These are phyloP conservation scores for Endotricha flammealis DNA, from an alignment of 2,888 invertebrate genomes.

Conservation along the genomic window DNA sequence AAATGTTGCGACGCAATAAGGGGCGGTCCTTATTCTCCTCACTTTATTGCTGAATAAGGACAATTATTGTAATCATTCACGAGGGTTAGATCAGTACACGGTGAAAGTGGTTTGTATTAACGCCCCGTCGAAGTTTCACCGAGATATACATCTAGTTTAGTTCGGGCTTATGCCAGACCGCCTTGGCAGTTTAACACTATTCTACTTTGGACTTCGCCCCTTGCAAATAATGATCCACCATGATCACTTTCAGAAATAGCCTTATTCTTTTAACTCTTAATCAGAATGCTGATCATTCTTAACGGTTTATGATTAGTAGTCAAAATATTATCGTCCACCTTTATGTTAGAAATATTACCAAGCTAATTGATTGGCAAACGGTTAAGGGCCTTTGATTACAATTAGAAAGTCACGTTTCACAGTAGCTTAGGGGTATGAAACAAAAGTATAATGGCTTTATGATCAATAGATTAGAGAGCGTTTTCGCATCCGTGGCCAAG, in stretches of 20 bases:
- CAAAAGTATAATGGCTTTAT: constrained; percentile 56
- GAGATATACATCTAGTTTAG: constrained; percentile 50
- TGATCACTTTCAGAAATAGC: constrained; percentile 36
- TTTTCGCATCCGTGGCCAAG: constrained; percentile 52
- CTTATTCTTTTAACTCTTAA: constrained; percentile 8
- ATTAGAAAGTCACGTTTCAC: constrained; percentile 55
- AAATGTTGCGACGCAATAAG: too few relatives aligned
- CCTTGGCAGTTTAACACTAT: constrained; percentile 47
- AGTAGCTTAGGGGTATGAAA: constrained; percentile 51
- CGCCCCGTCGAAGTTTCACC: constrained; percentile 57
- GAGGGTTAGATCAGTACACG: constrained; percentile 37
- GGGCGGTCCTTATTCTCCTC: too few relatives aligned
- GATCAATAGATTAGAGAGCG: constrained; percentile 54
- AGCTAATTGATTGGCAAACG: too few relatives aligned
- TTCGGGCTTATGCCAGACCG: constrained; percentile 43
- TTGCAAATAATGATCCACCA: constrained; percentile 32
- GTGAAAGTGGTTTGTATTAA: constrained; percentile 57
- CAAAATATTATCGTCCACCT: constrained; percentile 3
- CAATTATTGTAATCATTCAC: constrained; percentile 25
- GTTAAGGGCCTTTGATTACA: constrained; percentile 37
- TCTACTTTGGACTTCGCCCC: constrained; percentile 49
- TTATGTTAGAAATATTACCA: constrained; percentile 7
- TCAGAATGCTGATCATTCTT: neutral
- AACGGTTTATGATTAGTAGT: constrained; percentile 3
- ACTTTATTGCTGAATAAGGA: too few relatives aligned